Base-by-base conservation (phyloP, 2,888 invertebrate species). In the Drosophila kanekoi region DNA sequence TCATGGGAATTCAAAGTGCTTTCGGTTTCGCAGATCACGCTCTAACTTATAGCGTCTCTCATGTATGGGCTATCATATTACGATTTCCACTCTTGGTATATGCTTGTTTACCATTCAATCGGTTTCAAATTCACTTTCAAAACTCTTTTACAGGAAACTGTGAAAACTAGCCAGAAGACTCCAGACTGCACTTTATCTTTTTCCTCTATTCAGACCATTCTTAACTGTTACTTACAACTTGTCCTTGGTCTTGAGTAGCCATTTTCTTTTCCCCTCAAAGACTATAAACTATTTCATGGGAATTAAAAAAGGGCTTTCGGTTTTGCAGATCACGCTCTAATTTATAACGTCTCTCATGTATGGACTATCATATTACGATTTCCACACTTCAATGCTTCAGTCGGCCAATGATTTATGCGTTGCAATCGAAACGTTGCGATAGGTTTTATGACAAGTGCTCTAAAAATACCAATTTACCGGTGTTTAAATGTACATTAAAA, bases 401-500 rank as follows among this genome's bases (percentile, higher is more conserved):
- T 40, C 53, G 35, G 58, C 65, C 64, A 72, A 82, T 82, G 88
- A 85, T 88, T 85, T 80, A 85, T 86, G 73, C 67, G 59, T 53
- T 52, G 49, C 47, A 79, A 64, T 63, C 59, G 61, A 63, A 45
- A 35, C 49, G 37, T 59, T 61, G 74, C 56, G 75, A 64, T 63
- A 61, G 68, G 64, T 58, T 66, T 87, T 78, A 85, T 86, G 86
- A 68, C 74, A 70, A 66, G 85, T 86, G 81, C 84, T 86, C 78
- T 83, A 72, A 83, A 86, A 72, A 83, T 88, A 72, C 66, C 76
- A 79, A 83, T 88, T 87, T 89, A 78, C 72, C 72, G 72, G 72
- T 82, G 83, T 76, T 89, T 90, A 90, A 90, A 90, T 81, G 74
- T 72, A 77, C 87, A 89, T 88, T 89, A 89, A 76, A 78, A 77